Evolutionary conservation across 2,113 vertebrate species (phyloP).

Genomic region (Ammodytes dubius): DNA sequence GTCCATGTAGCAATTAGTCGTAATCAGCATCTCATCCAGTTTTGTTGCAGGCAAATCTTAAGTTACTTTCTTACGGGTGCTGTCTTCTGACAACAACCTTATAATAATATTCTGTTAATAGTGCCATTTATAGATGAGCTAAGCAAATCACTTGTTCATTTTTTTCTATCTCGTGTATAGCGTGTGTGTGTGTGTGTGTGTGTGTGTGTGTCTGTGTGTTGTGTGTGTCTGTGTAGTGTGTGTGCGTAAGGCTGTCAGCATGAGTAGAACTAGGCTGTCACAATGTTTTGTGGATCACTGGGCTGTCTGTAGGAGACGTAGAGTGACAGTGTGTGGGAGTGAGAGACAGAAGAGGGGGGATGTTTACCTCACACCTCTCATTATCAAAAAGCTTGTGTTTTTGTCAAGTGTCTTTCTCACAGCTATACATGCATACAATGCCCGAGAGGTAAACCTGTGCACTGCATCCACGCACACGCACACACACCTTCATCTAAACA

Average conservation of each 20-base stretch:
- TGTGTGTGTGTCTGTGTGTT: no score
- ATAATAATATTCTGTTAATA: no score
- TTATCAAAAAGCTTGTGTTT: slow-evolving; percentile 46
- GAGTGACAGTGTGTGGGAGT: slow-evolving; percentile 43
- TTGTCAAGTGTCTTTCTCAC: slow-evolving; percentile 44
- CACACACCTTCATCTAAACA: slow-evolving; percentile 12
- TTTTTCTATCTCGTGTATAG: no score
- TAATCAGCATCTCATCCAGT: slow-evolving; percentile 3
- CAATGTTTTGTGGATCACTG: slow-evolving; percentile 69
- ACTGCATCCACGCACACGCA: background rate
- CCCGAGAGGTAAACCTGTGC: background rate
- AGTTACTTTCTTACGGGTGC: no score
- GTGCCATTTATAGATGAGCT: no score
- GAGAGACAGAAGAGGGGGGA: slow-evolving; percentile 14
- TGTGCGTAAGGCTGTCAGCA: slow-evolving; percentile 27
- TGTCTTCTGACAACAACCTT: no score
- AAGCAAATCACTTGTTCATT: no score
- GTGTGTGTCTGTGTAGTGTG: background rate
- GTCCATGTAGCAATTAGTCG: background rate
- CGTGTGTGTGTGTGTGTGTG: no score
- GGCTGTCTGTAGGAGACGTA: slow-evolving; percentile 53
- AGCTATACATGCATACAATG: slow-evolving; percentile 23
- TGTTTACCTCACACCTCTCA: slow-evolving; percentile 58
- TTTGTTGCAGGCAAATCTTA: background rate
- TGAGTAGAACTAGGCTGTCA: slow-evolving; percentile 58